These are phyloP conservation scores for Drosophila ezoana DNA, from an alignment of 2,888 invertebrate species.

Conservation along the genomic window DNA sequence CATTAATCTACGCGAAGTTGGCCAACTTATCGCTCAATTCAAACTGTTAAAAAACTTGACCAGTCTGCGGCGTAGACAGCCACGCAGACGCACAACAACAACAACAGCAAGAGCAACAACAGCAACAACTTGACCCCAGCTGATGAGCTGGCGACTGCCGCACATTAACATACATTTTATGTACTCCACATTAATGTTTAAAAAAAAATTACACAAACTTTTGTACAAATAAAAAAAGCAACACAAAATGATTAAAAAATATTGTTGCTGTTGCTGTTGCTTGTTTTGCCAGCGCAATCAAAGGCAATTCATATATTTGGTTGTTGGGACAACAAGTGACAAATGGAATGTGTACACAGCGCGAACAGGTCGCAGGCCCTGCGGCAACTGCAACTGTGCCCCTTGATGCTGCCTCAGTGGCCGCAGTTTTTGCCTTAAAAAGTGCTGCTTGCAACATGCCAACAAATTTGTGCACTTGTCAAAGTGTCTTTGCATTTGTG, in stretches of 20 bases:
- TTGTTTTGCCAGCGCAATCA: slow-evolving; percentile 37
- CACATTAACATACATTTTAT: slow-evolving; percentile 62
- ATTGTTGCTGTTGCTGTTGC: neutral
- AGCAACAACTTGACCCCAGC: slow-evolving; percentile 48
- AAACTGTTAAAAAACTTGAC: slow-evolving; percentile 32
- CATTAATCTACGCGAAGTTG: slow-evolving; percentile 43
- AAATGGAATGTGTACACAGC: slow-evolving; percentile 14
- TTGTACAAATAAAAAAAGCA: slow-evolving; percentile 9
- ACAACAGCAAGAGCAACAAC: neutral
- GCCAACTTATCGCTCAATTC: slow-evolving; percentile 41
- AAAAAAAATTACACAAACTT: slow-evolving; percentile 54
- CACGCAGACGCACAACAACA: slow-evolving; percentile 12
- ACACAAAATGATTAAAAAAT: slow-evolving; percentile 1
- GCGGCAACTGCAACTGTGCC: slow-evolving; percentile 16
- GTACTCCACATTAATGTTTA: slow-evolving; percentile 55
- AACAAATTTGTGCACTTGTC: slow-evolving; percentile 9
- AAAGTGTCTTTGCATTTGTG: slow-evolving; percentile 34
- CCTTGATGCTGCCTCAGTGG: slow-evolving; percentile 5
- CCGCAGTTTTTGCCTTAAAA: slow-evolving; percentile 13
- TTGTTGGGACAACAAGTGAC: slow-evolving; percentile 17
- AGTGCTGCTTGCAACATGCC: slow-evolving; percentile 39
- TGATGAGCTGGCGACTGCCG: slow-evolving; percentile 46
- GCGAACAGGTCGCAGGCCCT: neutral
- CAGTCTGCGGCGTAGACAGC: slow-evolving; percentile 14
- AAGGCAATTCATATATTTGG: slow-evolving; percentile 40